phyloP scores from a whole-genome alignment of 2,113 vertebrate species.

The Haplochromis burtoni region DNA sequence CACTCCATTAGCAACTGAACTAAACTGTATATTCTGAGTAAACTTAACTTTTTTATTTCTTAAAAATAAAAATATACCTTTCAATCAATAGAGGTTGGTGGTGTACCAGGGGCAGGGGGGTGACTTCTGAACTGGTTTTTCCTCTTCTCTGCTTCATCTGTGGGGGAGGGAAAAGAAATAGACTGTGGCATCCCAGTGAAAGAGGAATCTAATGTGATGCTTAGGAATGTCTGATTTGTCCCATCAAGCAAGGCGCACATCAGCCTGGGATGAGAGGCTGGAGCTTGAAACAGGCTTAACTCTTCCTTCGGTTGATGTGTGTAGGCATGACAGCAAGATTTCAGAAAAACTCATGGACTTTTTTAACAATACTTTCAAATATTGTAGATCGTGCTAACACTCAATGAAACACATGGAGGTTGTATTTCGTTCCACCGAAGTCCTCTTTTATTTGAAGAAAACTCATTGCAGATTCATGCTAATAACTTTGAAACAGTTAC shows the following conservation, averaged over 20 bases:
- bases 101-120: not conserved
- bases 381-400: not conserved
- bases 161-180: not conserved
- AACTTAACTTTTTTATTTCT: not conserved
- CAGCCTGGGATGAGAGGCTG: not conserved
- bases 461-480: not conserved
- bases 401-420: not conserved
- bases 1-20: not conserved
- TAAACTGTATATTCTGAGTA: not conserved
- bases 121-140: not conserved
- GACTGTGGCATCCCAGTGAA: not conserved
- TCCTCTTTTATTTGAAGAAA: too few relatives aligned
- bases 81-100: not conserved
- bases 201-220: not conserved
- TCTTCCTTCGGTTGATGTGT: not conserved
- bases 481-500: not conserved
- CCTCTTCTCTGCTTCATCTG: not conserved
- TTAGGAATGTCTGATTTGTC: not conserved
- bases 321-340: not conserved
- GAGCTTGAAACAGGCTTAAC: not conserved
- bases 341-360: not conserved
- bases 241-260: not conserved
- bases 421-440: not conserved
- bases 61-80: not conserved
- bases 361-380: not conserved